Conservation (phyloP, 2,888 invertebrate species). For the Pocota personata region DNA sequence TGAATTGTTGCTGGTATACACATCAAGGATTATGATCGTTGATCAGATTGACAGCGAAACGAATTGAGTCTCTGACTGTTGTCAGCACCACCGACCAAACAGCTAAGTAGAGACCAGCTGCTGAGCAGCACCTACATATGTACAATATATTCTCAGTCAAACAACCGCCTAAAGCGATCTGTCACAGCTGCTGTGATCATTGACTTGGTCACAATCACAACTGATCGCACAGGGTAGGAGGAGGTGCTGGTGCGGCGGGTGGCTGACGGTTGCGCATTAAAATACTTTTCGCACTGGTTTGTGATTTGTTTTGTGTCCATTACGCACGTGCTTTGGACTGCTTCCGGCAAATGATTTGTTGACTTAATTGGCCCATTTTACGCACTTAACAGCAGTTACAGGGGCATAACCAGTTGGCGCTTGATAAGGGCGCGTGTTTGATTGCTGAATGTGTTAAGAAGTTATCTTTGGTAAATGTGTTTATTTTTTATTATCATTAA, state of each 20-base stretch:
- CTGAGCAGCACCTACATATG: too few species aligned
- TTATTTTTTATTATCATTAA: too few species aligned
- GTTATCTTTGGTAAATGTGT: not conserved
- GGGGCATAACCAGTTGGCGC: not conserved
- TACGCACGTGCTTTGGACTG: constrained; percentile 7
- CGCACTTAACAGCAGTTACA: constrained; percentile 21
- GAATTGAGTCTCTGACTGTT: constrained; percentile 48
- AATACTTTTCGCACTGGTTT: not conserved
- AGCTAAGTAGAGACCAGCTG: not conserved
- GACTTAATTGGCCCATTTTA: constrained; percentile 1
- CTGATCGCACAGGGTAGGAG: not conserved
- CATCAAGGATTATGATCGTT: constrained; percentile 38
- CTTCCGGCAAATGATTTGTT: constrained; percentile 16
- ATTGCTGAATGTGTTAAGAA: not conserved
- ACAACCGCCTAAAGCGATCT: constrained; percentile 12
- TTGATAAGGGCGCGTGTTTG: constrained; percentile 8
- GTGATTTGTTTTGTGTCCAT: not conserved
- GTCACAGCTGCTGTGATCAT: constrained; percentile 4
- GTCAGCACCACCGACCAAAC: constrained; percentile 26
- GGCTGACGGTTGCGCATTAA: not conserved
- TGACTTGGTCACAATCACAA: not conserved
- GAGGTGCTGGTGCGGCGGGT: not conserved
- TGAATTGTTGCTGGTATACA: constrained; percentile 17
- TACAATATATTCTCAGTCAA: too few species aligned
- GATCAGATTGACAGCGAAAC: constrained; percentile 45